Conservation (phyloP, 2,113 vertebrate species). For the Spilogale gracilis region DNA sequence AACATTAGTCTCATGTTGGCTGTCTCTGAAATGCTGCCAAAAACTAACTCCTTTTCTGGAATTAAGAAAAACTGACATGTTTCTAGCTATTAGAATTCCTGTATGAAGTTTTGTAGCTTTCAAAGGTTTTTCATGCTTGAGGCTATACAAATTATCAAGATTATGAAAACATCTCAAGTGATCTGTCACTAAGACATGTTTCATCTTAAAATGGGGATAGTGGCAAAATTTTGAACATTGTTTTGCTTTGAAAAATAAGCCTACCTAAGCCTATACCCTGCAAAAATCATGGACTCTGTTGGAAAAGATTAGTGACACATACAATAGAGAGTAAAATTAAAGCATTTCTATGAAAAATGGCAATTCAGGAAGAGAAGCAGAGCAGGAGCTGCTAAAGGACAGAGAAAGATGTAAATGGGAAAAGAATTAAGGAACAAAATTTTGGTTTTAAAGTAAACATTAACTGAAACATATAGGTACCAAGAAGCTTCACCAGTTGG, state of each 20-base stretch:
- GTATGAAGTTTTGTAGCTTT: constrained; percentile 27
- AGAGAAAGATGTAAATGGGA: neutral
- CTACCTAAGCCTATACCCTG: neutral
- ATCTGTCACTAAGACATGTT: neutral
- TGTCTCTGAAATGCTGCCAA: constrained; percentile 17
- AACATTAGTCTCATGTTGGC: neutral
- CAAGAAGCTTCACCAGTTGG: constrained; percentile 20
- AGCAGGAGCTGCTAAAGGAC: neutral
- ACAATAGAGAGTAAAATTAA: neutral
- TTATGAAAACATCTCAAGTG: constrained; percentile 4
- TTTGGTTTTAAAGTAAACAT: constrained; percentile 51
- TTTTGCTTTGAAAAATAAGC: constrained; percentile 49
- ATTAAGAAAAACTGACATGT: constrained; percentile 54
- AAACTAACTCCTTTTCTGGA: neutral
- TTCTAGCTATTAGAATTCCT: constrained; percentile 40
- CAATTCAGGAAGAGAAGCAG: neutral
- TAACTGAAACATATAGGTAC: constrained; percentile 34
- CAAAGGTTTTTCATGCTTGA: constrained; percentile 1
- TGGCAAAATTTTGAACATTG: neutral
- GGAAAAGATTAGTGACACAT: neutral
- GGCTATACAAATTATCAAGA: neutral
- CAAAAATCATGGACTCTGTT: neutral
- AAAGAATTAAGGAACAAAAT: neutral
- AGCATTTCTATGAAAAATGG: constrained; percentile 29
- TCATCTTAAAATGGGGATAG: neutral